Evolutionary conservation across 2,888 invertebrate species (phyloP), one percentile per base, ranked within the genome.

Genomic region (Chesias legatella): DNA sequence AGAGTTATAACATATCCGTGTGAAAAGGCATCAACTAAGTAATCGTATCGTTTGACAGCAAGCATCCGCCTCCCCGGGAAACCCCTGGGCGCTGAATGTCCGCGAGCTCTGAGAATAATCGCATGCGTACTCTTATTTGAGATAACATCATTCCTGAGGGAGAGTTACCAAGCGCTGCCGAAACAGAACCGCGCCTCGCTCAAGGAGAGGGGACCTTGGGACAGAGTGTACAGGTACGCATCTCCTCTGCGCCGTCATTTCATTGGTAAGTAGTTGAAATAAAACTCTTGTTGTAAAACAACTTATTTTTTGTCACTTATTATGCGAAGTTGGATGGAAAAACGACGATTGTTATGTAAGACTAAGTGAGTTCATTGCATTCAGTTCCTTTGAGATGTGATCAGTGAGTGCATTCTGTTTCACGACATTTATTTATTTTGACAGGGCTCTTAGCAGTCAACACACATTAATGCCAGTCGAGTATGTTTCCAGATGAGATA

Each of bases 91-190:
- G 93, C 95, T 0, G 93, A 93, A 48, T 98, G 98, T 73, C 96
- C 96, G 0, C 91, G 95, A 58, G 94, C 96, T 0, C 88, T 99
- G 33, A 93, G 98, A 65, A 89, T 99, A 56, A 91, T 99, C 29
- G 98, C 98, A 1, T 98, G 98, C 72, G 93, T 97, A 39, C 90
- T 99, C 10, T 90, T 99, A n/a, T 92, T 95, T 67, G 99, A 99
- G 90, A 97, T 99, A 41, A 99, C 99, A 0, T 92, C 98, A 0
- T 99, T 99, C 77, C 89, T 99, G 35, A 90, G 99, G 8, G 99
- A 99, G 83, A 97, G 98, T 0, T 99, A 98, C 79, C 96, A 97
- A 71, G 92, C 92, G 17, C 73, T 95, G 42, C 95, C 95, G 0
- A 95, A 95, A 60, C 90, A 93, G 0, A 91, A 91, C 37, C 90